These are phyloP conservation scores for Papilio aristodemus DNA, from an alignment of 1,140 invertebrate genomes.

Conservation along the genomic window DNA sequence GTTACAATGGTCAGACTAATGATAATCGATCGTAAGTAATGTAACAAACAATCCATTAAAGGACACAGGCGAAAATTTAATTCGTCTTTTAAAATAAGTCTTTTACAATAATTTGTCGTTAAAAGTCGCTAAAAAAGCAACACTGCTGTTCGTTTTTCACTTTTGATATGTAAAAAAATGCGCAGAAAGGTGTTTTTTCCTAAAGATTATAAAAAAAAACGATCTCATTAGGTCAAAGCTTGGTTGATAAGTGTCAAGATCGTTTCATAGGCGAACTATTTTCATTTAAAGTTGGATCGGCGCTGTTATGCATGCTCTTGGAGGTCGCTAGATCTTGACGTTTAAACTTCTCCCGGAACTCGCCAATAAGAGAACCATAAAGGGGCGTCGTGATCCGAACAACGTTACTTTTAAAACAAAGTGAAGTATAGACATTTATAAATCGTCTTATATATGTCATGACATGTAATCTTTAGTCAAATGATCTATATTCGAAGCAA, in stretches of 20 bases:
- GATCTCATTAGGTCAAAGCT: not conserved
- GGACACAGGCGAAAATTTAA: too few relatives aligned
- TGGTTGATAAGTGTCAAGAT: not conserved
- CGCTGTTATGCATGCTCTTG: not conserved
- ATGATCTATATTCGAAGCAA: too few relatives aligned
- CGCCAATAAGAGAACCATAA: slow-evolving; percentile 15
- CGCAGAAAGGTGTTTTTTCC: not conserved
- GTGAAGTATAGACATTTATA: not conserved
- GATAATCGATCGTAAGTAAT: not conserved
- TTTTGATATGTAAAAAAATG: too few relatives aligned
- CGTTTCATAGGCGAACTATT: slow-evolving; percentile 24
- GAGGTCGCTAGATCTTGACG: slow-evolving; percentile 4
- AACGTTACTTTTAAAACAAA: not conserved
- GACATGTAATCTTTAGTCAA: too few relatives aligned
- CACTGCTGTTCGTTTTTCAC: too few relatives aligned
- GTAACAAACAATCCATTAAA: too few relatives aligned
- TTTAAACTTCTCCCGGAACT: slow-evolving; percentile 18
- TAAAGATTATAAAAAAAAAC: not conserved
- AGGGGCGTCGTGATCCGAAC: not conserved
- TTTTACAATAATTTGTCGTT: too few relatives aligned
- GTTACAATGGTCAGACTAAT: not conserved
- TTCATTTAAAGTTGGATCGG: slow-evolving; percentile 31
- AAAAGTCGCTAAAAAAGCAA: too few relatives aligned
- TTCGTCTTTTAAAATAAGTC: too few relatives aligned
- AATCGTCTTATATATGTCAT: not conserved